Conservation (phyloP, 2,797 vertebrate genomes). For the Sebastiscus albofasciatus region DNA sequence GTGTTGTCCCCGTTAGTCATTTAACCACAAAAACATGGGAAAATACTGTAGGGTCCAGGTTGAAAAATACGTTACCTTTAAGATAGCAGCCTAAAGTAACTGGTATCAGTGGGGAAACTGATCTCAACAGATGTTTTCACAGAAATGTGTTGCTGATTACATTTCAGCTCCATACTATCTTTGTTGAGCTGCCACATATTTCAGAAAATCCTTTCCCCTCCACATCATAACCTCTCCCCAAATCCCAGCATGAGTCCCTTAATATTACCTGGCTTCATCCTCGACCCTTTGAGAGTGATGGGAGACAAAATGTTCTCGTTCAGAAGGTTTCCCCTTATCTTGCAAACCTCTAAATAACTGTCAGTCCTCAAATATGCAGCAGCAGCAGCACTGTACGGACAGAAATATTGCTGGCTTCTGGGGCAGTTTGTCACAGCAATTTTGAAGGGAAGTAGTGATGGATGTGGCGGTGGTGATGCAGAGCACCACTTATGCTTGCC, state of each 20-base stretch:
- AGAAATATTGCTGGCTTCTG: conserved; percentile 70
- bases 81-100: neutral
- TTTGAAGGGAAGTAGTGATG: conserved; percentile 65
- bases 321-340: conserved; percentile 50
- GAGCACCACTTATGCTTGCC: conserved; percentile 62
- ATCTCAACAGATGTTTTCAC: conserved; percentile 10
- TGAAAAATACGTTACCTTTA: neutral
- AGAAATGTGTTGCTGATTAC: neutral
- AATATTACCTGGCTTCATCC: conserved; percentile 17
- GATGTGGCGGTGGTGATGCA: conserved; percentile 52
- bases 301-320: conserved; percentile 35
- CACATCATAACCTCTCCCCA: neutral
- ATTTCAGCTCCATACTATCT: neutral
- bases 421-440: conserved; percentile 73
- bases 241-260: neutral
- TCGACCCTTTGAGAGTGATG: conserved; percentile 18
- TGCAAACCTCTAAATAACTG: conserved; percentile 52
- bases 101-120: neutral
- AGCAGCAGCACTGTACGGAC: conserved; percentile 34
- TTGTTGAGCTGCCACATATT: conserved; percentile 5
- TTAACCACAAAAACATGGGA: too few relatives aligned
- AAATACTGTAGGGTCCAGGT: too few relatives aligned
- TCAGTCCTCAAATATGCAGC: conserved; percentile 55
- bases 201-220: neutral
- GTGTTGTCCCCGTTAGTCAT: too few relatives aligned